Conservation (phyloP, 2,888 invertebrate species). For the Diaphora mendica region DNA sequence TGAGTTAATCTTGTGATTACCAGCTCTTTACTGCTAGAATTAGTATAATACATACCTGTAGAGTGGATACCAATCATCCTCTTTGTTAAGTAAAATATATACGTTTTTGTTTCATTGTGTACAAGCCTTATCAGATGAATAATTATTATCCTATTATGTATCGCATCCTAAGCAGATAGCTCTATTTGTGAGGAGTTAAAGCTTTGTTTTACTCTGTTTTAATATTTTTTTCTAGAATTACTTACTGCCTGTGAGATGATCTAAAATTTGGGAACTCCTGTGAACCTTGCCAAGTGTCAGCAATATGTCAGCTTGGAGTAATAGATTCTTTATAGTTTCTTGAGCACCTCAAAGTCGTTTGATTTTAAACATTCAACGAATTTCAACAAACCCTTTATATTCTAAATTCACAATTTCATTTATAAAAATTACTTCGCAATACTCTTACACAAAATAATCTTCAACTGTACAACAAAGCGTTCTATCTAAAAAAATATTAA, state of each 20-base stretch:
- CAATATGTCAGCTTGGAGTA: neutral
- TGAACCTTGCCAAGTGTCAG: neutral
- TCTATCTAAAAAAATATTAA: constrained; percentile 51
- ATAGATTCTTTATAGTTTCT: neutral
- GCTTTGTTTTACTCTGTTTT: constrained; percentile 42
- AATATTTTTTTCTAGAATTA: constrained; percentile 33
- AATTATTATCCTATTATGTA: constrained; percentile 79
- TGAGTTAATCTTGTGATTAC: neutral
- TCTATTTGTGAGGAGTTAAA: constrained; percentile 64
- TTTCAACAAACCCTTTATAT: neutral
- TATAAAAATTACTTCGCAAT: neutral
- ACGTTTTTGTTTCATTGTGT: constrained; percentile 17
- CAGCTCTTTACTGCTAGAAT: neutral
- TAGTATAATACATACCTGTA: neutral
- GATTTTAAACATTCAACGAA: neutral
- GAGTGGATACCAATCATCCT: neutral
- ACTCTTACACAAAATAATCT: constrained; percentile 11
- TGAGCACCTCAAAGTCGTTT: neutral
- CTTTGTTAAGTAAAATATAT: too few species aligned
- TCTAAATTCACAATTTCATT: neutral
- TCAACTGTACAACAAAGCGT: constrained; percentile 22
- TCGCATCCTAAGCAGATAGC: constrained; percentile 70
- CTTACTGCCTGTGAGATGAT: neutral
- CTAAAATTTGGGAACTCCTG: neutral
- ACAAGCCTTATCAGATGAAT: constrained; percentile 63